Evolutionary conservation across 2,113 vertebrate species (phyloP), one percentile per base, ranked within the genome.

Genomic region (Cyprichromis sp.): DNA sequence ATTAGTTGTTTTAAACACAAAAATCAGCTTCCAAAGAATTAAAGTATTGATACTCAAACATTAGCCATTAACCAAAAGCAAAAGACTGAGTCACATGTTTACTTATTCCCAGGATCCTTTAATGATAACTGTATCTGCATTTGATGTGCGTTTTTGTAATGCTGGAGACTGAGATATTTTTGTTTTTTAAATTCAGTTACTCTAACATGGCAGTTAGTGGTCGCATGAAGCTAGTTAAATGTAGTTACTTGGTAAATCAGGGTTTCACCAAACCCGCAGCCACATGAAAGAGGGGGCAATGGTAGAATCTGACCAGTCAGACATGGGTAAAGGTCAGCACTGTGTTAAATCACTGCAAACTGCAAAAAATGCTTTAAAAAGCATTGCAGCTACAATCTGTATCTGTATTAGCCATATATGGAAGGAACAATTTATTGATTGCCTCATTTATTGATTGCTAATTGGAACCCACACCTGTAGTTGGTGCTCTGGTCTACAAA

Each of bases 211-310:
- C 16, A 63, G 59, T 63, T 36, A 63, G 31, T n/a, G 59, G 31
- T 63, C 31, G 36, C 31, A 63, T 63, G 59, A 63, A 36, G 31
- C 59, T 36, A 36, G 59, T 63, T 63, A 36, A 63, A 63, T 9
- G 1, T n/a, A 17, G 17, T 63, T 36, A 36, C 31, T 63, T 36
- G 59, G 3, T 63, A 0, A 63, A 36, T 63, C 59, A 36, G 17
- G 17, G 59, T 63, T 36, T 63, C 31, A n/a, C 9, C 31, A 63
- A 63, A 36, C 6, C 29, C 4, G 0, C 17, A 63, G 17, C 31
- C 0, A 36, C 0, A 36, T 63, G 59, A 8, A 63, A 63, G 31
- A 36, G 59, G 31, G 9, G 17, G 0, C 59, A 12, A 34, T n/a
- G 17, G 59, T 3, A 12, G 59, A 63, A 63, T 63, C 31, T 63